phyloP scores from a whole-genome alignment of 2,113 vertebrate genomes.

The Climacteris rufus region DNA sequence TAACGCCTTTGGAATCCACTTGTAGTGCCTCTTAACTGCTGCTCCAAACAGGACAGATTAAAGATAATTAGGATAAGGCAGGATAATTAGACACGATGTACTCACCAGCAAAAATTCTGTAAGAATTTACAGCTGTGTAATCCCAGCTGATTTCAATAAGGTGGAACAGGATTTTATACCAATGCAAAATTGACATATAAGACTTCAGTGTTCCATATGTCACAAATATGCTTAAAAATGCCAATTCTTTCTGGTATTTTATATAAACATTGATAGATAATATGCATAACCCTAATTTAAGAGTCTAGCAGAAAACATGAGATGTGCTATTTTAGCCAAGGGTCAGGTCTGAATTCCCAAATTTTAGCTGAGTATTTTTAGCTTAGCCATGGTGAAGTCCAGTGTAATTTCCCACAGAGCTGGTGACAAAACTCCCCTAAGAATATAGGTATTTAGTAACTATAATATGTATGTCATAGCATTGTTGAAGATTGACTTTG shows the following conservation, averaged over 20 bases:
- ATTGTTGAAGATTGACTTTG: neutral
- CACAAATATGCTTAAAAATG: neutral
- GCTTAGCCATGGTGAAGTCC: neutral
- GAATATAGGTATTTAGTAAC: neutral
- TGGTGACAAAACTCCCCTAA: neutral
- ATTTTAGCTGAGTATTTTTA: neutral
- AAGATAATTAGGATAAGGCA: neutral
- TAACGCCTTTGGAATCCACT: neutral
- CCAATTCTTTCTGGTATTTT: neutral
- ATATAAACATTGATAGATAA: neutral
- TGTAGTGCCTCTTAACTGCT: neutral
- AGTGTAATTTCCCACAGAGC: neutral
- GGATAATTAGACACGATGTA: neutral
- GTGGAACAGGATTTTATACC: neutral
- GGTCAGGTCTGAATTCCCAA: neutral
- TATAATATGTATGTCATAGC: neutral
- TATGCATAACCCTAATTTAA: neutral
- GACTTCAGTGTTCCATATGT: neutral
- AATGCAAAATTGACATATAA: neutral
- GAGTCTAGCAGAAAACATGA: neutral
- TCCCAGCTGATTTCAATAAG: neutral
- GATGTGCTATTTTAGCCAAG: neutral
- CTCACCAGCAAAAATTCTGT: neutral
- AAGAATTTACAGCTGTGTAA: neutral
- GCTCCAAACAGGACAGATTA: neutral